Evolutionary conservation across 2,113 vertebrate genomes (phyloP).

Genomic region (Cochlearius cochlearius): DNA sequence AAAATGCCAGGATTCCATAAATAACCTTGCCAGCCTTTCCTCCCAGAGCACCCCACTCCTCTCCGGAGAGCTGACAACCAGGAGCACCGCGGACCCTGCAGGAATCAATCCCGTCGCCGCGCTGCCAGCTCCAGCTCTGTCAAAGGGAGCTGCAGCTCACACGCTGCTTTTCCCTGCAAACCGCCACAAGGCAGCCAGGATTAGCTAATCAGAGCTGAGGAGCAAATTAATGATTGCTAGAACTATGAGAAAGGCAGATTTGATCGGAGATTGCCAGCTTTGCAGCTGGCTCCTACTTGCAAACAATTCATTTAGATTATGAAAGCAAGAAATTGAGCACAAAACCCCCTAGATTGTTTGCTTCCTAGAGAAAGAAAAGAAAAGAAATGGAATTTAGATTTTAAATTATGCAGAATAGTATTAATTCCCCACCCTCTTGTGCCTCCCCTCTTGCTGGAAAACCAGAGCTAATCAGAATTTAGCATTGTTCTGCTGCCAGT

Average conservation of each 20-base stretch:
- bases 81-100: not conserved
- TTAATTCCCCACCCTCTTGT: constrained; percentile 48
- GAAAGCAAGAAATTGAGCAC: constrained; percentile 64
- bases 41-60: not conserved
- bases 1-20: constrained; percentile 45
- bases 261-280: constrained; percentile 7
- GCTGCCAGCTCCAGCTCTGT: not conserved
- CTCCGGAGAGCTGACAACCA: not conserved
- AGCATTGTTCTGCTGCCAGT: constrained; percentile 38
- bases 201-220: constrained; percentile 44
- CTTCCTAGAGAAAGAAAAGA: constrained; percentile 61
- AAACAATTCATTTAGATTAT: constrained; percentile 72
- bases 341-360: constrained; percentile 66
- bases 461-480: constrained; percentile 37
- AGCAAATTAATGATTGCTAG: constrained; percentile 40
- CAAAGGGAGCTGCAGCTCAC: not conserved
- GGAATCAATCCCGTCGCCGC: not conserved
- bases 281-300: constrained; percentile 69
- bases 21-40: not conserved
- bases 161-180: not conserved
- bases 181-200: constrained; percentile 8
- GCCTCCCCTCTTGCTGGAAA: constrained; percentile 38
- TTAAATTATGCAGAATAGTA: constrained; percentile 61
- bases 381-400: constrained; percentile 67
- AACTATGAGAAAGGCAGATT: constrained; percentile 26